Percentiles rank a stretch among this genome's conserved stretches.
Conservation (phyloP, 2,797 vertebrate genomes). For the Sebastes nivosus region DNA sequence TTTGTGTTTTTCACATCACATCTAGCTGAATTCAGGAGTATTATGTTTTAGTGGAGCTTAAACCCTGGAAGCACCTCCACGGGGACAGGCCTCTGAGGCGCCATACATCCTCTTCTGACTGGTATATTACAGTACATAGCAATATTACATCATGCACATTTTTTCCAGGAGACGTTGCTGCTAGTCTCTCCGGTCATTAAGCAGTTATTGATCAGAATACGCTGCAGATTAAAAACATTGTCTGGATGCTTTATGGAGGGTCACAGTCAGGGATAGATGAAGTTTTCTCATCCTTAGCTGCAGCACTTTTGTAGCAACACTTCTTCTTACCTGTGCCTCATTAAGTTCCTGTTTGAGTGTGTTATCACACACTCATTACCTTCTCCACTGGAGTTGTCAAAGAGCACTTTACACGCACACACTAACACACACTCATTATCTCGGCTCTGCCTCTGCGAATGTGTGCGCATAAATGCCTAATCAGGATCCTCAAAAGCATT, state of each 20-base stretch:
- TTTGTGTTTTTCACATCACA: background rate
- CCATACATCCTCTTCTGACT: background rate
- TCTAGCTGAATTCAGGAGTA: background rate
- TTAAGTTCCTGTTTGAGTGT: conserved; percentile 68
- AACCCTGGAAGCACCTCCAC: background rate
- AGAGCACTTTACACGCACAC: conserved; percentile 47
- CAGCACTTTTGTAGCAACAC: conserved; percentile 9
- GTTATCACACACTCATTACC: conserved; percentile 69
- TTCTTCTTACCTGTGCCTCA: conserved; percentile 62
- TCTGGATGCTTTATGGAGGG: conserved; percentile 12
- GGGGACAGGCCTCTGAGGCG: background rate
- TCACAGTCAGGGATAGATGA: background rate
- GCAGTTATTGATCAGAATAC: conserved; percentile 43
- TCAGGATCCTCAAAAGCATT: conserved; percentile 44
- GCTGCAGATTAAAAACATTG: conserved; percentile 21
- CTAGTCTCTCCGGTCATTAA: conserved; percentile 21
- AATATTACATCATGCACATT: background rate
- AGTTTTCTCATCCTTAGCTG: conserved; percentile 20
- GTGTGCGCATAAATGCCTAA: conserved; percentile 35
- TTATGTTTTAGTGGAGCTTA: background rate
- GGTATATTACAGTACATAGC: background rate
- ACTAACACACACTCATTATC: conserved; percentile 49
- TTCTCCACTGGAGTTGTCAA: conserved; percentile 68
- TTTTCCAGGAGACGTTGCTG: background rate
- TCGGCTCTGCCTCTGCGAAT: conserved; percentile 16